Evolutionary conservation across 2,888 invertebrate species (phyloP), one percentile per base, ranked within the genome.

Genomic region (Brachyptera risi): DNA sequence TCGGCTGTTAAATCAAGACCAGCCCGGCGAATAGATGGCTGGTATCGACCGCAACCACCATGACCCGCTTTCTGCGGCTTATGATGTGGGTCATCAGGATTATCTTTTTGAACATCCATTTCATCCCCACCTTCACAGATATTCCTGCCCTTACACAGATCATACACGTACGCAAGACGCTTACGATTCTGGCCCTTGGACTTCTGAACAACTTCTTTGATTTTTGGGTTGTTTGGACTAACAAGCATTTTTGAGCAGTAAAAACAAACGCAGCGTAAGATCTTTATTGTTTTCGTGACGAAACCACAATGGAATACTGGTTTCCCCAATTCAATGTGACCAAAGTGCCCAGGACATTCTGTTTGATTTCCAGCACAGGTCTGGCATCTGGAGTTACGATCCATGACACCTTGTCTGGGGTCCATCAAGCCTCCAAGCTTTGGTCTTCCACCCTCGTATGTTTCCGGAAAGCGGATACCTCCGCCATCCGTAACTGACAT

Each of bases 261-360:
- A 76, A 97, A 99, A 75, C 99, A 99, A 21, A 99, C 97, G 77
- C 99, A 99, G 76, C 99, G 82, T n/a, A 99, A 78, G 63, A 96
- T 86, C 78, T 99, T 99, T 66, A 99, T 93, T 0, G 92, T 92
- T 79, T 99, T 99, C 35, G 95, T 94, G 57, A 99, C 83, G 72
- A 98, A 99, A 37, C 97, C 98, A 73, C 97, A 90, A 74, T 99
- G 98, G 76, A 94, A 99, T 0, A 99, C 99, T 19, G 99, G 99
- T 75, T 99, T 99, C 0, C 97, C 90, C 67, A 99, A 79, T 76
- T 99, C 97, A 70, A 99, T 91, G 75, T 99, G 99, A 2, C 97
- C 99, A 79, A 99, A 99, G 76, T 99, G 99, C 1, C 99, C 99
- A 1, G 99, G 97, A 74, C 99, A 99, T 75, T 98, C 97, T 0